Evolutionary conservation across 2,888 invertebrate genomes (phyloP).

Genomic region (Endotricha flammealis): DNA sequence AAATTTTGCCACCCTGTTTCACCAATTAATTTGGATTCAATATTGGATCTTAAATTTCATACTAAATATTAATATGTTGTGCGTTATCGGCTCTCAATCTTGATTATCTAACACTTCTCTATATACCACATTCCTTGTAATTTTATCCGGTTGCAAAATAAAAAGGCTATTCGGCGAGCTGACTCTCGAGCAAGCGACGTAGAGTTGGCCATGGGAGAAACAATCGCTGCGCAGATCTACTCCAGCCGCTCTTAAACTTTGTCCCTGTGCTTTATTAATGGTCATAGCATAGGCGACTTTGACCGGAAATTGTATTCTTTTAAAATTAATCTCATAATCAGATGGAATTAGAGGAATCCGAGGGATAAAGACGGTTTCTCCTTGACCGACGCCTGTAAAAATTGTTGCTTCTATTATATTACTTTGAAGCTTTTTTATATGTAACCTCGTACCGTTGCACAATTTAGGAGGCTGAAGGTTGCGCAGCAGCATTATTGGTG

Average conservation of each 20-base stretch:
- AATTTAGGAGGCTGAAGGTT: constrained; percentile 3
- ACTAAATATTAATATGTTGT: too few species aligned
- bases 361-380: neutral
- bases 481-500: constrained; percentile 1
- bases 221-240: neutral
- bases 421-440: constrained; percentile 31
- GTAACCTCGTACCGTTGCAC: constrained; percentile 3
- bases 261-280: constrained; percentile 1
- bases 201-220: constrained; percentile 3
- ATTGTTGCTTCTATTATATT: constrained; percentile 16
- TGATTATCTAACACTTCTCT: too few species aligned
- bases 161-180: neutral
- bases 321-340: constrained; percentile 26
- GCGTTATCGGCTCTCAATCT: too few species aligned
- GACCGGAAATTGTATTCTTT: neutral
- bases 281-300: neutral
- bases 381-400: neutral
- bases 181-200: neutral
- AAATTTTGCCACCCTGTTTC: too few species aligned
- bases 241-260: neutral
- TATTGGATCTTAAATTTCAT: too few species aligned
- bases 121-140: too few species aligned
- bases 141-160: too few species aligned
- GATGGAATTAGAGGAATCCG: constrained; percentile 22
- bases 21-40: too few species aligned